Base-by-base conservation (phyloP, 2,888 invertebrate species). In the Auanema freiburgensis region DNA sequence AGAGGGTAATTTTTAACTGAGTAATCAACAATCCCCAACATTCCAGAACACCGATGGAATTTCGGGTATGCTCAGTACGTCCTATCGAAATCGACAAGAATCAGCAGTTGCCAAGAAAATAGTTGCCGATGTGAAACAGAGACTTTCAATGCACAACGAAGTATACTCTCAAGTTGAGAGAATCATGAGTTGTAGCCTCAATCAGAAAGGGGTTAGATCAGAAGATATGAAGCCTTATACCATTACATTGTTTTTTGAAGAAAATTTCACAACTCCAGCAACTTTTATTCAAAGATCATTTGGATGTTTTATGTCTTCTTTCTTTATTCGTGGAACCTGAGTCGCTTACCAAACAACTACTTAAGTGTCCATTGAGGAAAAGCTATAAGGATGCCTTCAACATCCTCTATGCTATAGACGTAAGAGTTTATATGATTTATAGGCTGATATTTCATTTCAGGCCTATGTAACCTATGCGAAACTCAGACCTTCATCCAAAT, bases 1-100 rank as follows among this genome's bases (percentile, higher is more conserved):
- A 59, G 40, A 59, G 41, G 21, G 41, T 33, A 5, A 8, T 33
- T 33, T 33, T 33, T 5, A 33, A 5, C 33, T 3, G 4, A 33
- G 4, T 33, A 5, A 5, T 33, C 33, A 33, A 8, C 8, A 5
- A 33, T 33, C 3, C 33, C 8, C 8, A 8, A 5, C 8, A 5
- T 33, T 33, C 8, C 33, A 33, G 33, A 33, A 33, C 33, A 33
- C 33, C 8, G n/a, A 53, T 25, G 60, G 60, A 12, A 2, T 16
- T 44, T 40, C 41, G n/a, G 60, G 46, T 11, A 53, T 60, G 54
- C n/a, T 23, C 8, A 55, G 53, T 33, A 33, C 44, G 25, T 21
- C 33, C 2, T 60, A 60, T 43, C 60, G 60, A 8, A 25, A 44
- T n/a, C 41, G 54, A n/a, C 60, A 60, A 18, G 60, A 60, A 14